Conservation (phyloP, 2,113 vertebrate species). For the Heterochromis multidens region DNA sequence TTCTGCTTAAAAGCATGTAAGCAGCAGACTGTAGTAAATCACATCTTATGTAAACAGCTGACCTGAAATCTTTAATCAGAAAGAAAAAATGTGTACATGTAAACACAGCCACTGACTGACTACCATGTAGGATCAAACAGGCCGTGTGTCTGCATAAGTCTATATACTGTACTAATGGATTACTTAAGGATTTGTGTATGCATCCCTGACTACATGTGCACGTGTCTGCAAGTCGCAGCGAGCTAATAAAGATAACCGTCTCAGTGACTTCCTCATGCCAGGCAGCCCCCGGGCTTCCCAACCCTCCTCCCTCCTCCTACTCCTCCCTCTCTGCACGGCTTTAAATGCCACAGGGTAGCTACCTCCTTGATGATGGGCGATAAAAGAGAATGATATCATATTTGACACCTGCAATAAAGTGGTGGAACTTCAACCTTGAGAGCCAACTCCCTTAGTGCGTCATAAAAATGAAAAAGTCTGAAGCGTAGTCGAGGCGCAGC, state of each 20-base stretch:
- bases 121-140: background rate
- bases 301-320: background rate
- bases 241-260: slow-evolving; percentile 48
- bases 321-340: slow-evolving; percentile 1
- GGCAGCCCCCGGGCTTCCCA: slow-evolving; percentile 7
- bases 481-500: slow-evolving; percentile 21
- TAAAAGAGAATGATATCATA: slow-evolving; percentile 75
- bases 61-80: background rate
- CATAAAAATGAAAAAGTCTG: slow-evolving; percentile 64
- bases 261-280: slow-evolving; percentile 30
- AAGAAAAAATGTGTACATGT: background rate
- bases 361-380: slow-evolving; percentile 58
- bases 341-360: slow-evolving; percentile 64
- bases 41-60: background rate
- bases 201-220: background rate
- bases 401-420: slow-evolving; percentile 73
- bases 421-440: slow-evolving; percentile 74
- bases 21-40: background rate
- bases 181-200: background rate
- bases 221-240: background rate
- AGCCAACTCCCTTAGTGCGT: slow-evolving; percentile 62
- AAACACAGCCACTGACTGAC: background rate
- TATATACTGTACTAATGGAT: background rate
- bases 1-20: background rate
- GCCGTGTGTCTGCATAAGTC: background rate